These are phyloP conservation scores for Dendrocopos noguchii DNA, from an alignment of 2,113 vertebrate species.

Conservation along the genomic window DNA sequence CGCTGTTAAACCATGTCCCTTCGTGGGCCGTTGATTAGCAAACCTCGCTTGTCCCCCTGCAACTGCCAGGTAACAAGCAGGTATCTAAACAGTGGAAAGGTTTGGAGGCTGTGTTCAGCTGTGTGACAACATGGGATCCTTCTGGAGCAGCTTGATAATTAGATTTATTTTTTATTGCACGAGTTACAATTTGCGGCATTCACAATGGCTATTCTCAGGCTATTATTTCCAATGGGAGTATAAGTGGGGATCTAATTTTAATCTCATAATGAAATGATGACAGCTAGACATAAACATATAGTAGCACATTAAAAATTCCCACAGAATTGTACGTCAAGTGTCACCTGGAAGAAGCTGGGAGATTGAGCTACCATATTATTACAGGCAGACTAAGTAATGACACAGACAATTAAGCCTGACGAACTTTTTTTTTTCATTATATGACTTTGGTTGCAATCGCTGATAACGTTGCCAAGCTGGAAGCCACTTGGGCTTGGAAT, in stretches of 20 bases:
- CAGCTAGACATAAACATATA: constrained; percentile 43
- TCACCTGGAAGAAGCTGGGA: background rate
- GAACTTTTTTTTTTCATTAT: constrained; percentile 39
- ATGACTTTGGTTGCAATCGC: background rate
- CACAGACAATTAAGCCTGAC: constrained; percentile 36
- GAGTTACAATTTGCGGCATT: constrained; percentile 44
- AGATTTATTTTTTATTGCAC: background rate
- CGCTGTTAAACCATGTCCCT: background rate
- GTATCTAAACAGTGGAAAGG: background rate
- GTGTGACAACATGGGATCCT: background rate
- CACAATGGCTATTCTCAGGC: constrained; percentile 35
- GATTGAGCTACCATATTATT: constrained; percentile 25
- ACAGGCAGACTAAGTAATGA: constrained; percentile 5
- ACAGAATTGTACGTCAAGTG: constrained; percentile 17
- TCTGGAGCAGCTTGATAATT: background rate
- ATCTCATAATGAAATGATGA: constrained; percentile 59
- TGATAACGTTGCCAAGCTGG: constrained; percentile 36
- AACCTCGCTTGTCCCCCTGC: background rate
- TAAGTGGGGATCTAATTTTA: constrained; percentile 48
- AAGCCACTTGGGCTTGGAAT: background rate
- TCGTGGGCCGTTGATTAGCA: background rate
- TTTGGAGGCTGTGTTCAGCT: background rate
- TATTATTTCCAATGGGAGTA: constrained; percentile 45
- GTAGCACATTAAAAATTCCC: constrained; percentile 31
- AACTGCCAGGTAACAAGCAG: background rate